Conservation (phyloP, 1,140 invertebrate species). For the Scaptodrosophila lebanonensis region DNA sequence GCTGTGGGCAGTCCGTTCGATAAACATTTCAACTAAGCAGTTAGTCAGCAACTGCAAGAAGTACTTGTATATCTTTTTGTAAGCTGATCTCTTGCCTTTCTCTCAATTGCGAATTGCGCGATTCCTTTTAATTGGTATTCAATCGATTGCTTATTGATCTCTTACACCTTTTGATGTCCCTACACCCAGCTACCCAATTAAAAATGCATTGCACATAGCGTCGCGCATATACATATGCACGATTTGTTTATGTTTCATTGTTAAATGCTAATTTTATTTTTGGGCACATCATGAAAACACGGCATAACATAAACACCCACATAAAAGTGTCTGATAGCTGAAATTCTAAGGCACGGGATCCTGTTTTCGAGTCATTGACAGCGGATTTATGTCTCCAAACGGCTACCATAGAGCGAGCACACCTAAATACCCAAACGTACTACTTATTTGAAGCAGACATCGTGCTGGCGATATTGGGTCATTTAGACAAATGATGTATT, state of each 20-base stretch:
- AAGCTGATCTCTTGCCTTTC: no score
- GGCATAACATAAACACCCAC: conserved; percentile 18
- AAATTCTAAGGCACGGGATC: conserved; percentile 65
- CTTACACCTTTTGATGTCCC: conserved; percentile 45
- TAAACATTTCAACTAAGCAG: no score
- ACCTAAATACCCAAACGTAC: no score
- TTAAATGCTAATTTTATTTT: conserved; percentile 59
- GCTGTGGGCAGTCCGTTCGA: no score
- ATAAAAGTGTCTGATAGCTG: conserved; percentile 46
- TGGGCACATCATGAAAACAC: conserved; percentile 29
- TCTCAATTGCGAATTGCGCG: no score
- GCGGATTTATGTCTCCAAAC: conserved; percentile 35
- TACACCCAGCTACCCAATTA: conserved; percentile 45
- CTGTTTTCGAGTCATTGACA: conserved; percentile 63
- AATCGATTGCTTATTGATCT: conserved; percentile 23
- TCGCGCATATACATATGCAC: conserved; percentile 38
- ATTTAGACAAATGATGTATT: no score
- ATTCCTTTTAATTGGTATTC: conserved; percentile 49
- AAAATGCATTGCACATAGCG: conserved; percentile 60
- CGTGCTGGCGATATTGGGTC: no score
- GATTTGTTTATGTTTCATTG: conserved; percentile 51
- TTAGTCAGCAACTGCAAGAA: no score
- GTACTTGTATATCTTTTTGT: no score
- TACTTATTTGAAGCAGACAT: no score
- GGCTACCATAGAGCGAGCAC: background rate